Conservation (phyloP, 2,888 invertebrate species). For the Schizotus pectinicornis region DNA sequence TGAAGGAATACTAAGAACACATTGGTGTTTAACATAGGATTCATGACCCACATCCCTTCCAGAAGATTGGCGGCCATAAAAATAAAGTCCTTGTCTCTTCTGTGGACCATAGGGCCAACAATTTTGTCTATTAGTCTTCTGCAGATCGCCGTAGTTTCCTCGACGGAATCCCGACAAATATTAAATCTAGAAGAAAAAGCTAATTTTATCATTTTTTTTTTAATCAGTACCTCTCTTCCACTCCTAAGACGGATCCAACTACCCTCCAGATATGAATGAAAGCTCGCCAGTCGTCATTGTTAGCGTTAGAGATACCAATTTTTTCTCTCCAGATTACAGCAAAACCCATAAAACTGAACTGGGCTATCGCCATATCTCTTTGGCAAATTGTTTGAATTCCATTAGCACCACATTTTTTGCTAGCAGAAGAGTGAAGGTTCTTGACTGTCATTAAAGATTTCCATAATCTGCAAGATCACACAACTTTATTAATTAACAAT, state of each 20-base stretch:
- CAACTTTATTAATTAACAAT: not conserved
- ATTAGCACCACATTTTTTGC: conserved; percentile 59
- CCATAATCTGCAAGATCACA: conserved; percentile 65
- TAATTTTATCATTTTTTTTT: not conserved
- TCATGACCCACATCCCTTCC: conserved; percentile 72
- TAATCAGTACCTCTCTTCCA: conserved; percentile 74
- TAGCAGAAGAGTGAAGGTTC: conserved; percentile 70
- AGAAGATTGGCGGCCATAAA: conserved; percentile 69
- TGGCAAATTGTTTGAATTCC: conserved; percentile 72
- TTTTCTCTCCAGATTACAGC: conserved; percentile 67
- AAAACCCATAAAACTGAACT: conserved; percentile 86
- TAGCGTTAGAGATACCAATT: conserved; percentile 69
- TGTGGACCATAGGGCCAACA: conserved; percentile 67
- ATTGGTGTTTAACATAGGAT: conserved; percentile 66
- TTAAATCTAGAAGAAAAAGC: conserved; percentile 66
- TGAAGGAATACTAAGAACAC: conserved; percentile 61
- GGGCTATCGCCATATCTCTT: conserved; percentile 83
- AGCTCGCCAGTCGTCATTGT: conserved; percentile 71
- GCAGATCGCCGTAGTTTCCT: conserved; percentile 69
- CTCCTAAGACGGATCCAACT: conserved; percentile 80
- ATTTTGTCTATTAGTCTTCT: conserved; percentile 65
- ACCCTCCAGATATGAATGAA: conserved; percentile 86
- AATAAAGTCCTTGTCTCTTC: conserved; percentile 68
- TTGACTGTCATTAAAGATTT: conserved; percentile 71
- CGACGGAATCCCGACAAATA: conserved; percentile 68